phyloP scores from a whole-genome alignment of 1,140 invertebrate genomes.

The Euwallacea fornicatus region DNA sequence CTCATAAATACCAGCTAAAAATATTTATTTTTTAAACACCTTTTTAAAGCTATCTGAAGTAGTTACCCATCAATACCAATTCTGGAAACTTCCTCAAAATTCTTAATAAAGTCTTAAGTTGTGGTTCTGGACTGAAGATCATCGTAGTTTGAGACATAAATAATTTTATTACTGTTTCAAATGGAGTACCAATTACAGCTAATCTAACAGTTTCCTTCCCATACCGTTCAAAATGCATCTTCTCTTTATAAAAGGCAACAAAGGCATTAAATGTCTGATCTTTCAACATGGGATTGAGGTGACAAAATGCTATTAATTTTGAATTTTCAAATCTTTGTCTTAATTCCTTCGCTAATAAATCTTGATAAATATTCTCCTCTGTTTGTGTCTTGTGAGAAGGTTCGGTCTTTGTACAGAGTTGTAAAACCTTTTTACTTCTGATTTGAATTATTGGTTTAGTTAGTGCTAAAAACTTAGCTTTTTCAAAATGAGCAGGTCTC shows the following conservation, averaged over 20 bases:
- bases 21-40: neutral
- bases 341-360: constrained; percentile 69
- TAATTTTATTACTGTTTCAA: constrained; percentile 61
- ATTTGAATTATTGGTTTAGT: constrained; percentile 60
- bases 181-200: constrained; percentile 64
- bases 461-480: constrained; percentile 63
- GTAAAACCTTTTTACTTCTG: constrained; percentile 45
- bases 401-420: constrained; percentile 49
- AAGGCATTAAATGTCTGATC: constrained; percentile 64
- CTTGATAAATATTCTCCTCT: constrained; percentile 65
- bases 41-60: neutral
- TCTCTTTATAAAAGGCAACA: constrained; percentile 61
- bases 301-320: constrained; percentile 68
- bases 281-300: constrained; percentile 66
- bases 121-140: constrained; percentile 65
- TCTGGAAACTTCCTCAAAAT: constrained; percentile 65
- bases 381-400: constrained; percentile 34
- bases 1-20: constrained; percentile 68
- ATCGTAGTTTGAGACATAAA: constrained; percentile 61
- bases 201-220: constrained; percentile 60
- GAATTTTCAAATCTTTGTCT: constrained; percentile 69
- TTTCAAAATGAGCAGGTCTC: constrained; percentile 65
- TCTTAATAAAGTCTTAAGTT: constrained; percentile 60
- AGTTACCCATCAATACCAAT: constrained; percentile 64
- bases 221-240: constrained; percentile 68